A percentile compares a stretch with the other conserved stretches of the same genome.
These are phyloP conservation scores for Galeopsomyia nigrocyanea DNA, from an alignment of 2,888 invertebrate species.

Conservation along the genomic window DNA sequence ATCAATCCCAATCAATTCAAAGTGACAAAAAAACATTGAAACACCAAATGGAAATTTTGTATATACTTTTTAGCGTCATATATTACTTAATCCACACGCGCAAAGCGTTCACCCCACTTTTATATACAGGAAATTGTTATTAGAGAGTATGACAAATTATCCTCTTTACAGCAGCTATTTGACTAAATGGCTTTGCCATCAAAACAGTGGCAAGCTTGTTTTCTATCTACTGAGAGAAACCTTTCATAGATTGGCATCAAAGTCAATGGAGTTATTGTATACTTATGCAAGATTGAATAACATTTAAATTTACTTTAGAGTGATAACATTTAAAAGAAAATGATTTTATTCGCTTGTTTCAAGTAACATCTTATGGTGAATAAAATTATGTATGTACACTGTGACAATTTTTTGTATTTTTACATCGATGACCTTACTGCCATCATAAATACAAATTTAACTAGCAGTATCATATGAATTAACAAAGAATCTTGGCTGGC, in stretches of 20 bases:
- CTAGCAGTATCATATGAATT: constrained; percentile 42
- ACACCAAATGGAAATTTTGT: too few relatives aligned
- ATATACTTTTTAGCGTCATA: too few relatives aligned
- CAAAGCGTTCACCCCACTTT: constrained; percentile 21
- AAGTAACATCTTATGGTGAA: constrained; percentile 44
- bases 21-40: too few relatives aligned
- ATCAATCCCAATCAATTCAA: too few relatives aligned
- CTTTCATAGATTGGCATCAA: not conserved
- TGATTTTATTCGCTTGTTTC: constrained; percentile 44
- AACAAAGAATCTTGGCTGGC: constrained; percentile 21
- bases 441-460: constrained; percentile 44
- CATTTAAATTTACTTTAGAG: not conserved
- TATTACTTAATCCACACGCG: not conserved
- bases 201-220: constrained; percentile 16
- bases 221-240: constrained; percentile 4
- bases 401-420: constrained; percentile 50
- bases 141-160: constrained; percentile 30
- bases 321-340: constrained; percentile 37
- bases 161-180: constrained; percentile 24
- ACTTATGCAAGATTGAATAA: not conserved
- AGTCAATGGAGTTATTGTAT: not conserved
- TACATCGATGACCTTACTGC: constrained; percentile 39
- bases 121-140: constrained; percentile 36
- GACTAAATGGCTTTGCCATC: constrained; percentile 11
- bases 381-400: constrained; percentile 51